Base-by-base conservation (phyloP, 2,113 vertebrate genomes). In the Thoracochromis brauschi region DNA sequence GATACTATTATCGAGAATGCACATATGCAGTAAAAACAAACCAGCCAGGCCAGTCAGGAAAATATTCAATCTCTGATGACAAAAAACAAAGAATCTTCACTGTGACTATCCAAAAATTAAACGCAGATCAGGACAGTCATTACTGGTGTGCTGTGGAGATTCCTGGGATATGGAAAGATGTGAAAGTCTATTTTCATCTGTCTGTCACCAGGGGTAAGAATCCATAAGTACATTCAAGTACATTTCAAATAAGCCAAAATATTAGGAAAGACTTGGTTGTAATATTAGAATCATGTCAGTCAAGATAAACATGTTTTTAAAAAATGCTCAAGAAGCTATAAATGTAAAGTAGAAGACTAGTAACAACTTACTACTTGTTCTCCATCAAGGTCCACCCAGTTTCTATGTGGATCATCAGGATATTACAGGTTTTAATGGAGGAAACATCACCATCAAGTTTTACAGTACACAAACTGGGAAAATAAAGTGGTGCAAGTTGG, bases 111-210 rank as follows among this genome's bases (percentile, higher is more conserved):
- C 87, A 63, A 3, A 5, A 81, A 3, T 6, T 88, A 9, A 17
- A 35, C 0, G 3, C 1, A 1, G 0, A 2, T 12, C 0, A 4
- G 0, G 60, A 87, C 40, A 12, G 51, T 55, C 0, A 38, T 80
- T 93, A 87, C 83, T 93, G 92, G 92, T 95, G 91, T 83, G 4
- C 0, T 84, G 84, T 95, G 83, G 88, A 92, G 85, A 88, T 78
- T 6, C 71, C 71, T 49, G 0, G 73, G 11, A 0, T 0, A 1
- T 29, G 13, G 3, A 0, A 0, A 9, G 88, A 95, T 82, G 5
- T 1, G 1, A 1, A 9, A 35, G 0, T 7, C 1, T n/a, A 45
- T 51, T 91, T 93, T 81, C 26, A 87, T 0, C 86, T 95, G 11
- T 90, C 81, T 55, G 35, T 92, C 60, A 88, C 35, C 4, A 3